phyloP scores from a whole-genome alignment of 1,140 invertebrate genomes.

The Chionoecetes opilio region DNA sequence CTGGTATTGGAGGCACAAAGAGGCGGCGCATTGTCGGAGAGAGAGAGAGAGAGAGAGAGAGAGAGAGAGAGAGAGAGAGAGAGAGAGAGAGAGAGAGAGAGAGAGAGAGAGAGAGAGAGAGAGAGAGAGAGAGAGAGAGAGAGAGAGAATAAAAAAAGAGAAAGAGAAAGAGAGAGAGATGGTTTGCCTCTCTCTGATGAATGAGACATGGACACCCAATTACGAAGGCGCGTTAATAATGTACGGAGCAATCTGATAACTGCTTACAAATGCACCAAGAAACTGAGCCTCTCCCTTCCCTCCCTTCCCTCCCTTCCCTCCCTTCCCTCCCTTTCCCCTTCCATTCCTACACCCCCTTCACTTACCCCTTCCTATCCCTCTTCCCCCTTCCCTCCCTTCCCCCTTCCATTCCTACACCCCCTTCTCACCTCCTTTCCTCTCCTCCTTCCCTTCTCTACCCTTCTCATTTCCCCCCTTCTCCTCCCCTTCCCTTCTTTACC shows the following conservation, averaged over 20 bases:
- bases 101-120: background rate
- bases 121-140: background rate
- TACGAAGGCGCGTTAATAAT: conserved; percentile 60
- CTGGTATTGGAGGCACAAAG: conserved; percentile 1
- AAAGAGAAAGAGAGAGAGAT: too few species aligned
- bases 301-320: too few species aligned
- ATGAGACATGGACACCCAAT: conserved; percentile 58
- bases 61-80: background rate
- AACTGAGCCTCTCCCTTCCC: background rate
- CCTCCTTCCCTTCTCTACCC: background rate
- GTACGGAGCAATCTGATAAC: conserved; percentile 58
- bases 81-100: background rate
- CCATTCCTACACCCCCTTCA: background rate
- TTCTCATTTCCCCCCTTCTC: background rate
- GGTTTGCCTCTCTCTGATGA: conserved; percentile 9
- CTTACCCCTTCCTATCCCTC: background rate
- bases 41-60: background rate
- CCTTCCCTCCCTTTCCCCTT: background rate
- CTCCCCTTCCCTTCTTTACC: background rate
- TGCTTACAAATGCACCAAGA: conserved; percentile 28
- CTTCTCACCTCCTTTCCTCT: background rate
- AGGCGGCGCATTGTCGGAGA: background rate
- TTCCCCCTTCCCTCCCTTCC: background rate
- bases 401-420: background rate
- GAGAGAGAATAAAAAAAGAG: too few species aligned